These are phyloP conservation scores for Epirrhoe tristata DNA, from an alignment of 2,888 invertebrate species.

Conservation along the genomic window DNA sequence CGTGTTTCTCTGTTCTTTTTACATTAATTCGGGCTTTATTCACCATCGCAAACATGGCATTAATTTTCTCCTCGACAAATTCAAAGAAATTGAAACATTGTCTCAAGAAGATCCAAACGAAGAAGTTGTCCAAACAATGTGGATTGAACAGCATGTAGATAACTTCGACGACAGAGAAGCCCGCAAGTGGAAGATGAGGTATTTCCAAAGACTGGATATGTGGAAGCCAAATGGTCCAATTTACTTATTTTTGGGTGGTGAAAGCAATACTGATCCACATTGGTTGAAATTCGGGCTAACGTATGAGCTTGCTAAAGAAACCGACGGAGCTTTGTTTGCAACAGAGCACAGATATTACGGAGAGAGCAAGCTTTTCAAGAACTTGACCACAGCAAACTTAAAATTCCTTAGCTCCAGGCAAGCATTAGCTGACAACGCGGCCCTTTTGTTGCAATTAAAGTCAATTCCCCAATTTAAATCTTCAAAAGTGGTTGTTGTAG, in stretches of 20 bases:
- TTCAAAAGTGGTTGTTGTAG: slow-evolving; percentile 73
- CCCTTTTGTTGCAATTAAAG: slow-evolving; percentile 60
- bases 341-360: slow-evolving; percentile 78
- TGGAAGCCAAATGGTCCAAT: slow-evolving; percentile 68
- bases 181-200: slow-evolving; percentile 71
- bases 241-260: slow-evolving; percentile 70
- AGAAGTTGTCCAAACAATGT: slow-evolving; percentile 46
- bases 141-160: slow-evolving; percentile 71
- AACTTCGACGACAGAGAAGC: slow-evolving; percentile 65
- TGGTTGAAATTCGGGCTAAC: slow-evolving; percentile 64
- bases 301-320: slow-evolving; percentile 72
- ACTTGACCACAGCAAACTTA: slow-evolving; percentile 60
- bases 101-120: no score
- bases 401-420: slow-evolving; percentile 68
- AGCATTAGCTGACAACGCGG: slow-evolving; percentile 71
- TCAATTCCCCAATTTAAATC: slow-evolving; percentile 49
- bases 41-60: no score
- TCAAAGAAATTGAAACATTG: no score
- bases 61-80: no score
- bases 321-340: slow-evolving; percentile 70
- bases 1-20: no score
- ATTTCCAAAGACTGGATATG: slow-evolving; percentile 64
- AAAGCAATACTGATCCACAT: slow-evolving; percentile 58
- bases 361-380: slow-evolving; percentile 66
- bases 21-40: no score